Evolutionary conservation across 1,140 invertebrate genomes (phyloP).

Genomic region (Berghia stephanieae): DNA sequence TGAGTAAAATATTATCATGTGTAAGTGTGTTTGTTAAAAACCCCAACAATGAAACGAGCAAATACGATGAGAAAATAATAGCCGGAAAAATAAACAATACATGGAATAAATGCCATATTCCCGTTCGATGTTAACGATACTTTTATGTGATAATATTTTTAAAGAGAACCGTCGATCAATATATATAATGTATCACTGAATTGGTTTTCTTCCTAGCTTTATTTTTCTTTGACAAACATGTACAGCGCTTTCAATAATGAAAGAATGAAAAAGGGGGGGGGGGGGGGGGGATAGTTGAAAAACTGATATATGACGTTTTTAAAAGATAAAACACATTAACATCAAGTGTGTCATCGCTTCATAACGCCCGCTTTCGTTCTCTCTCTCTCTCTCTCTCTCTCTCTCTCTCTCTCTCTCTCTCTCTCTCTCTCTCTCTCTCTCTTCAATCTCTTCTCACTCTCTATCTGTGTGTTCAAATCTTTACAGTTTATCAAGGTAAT

Average conservation of each 20-base stretch:
- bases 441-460: background rate
- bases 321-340: background rate
- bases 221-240: background rate
- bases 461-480: background rate
- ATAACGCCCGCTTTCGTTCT: background rate
- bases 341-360: background rate
- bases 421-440: constrained; percentile 1
- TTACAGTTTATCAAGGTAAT: background rate
- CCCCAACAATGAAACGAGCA: too few relatives aligned
- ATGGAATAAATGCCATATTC: background rate
- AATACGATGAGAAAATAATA: too few relatives aligned
- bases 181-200: too few relatives aligned
- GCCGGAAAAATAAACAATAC: background rate
- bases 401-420: constrained; percentile 17
- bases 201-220: background rate
- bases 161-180: too few relatives aligned
- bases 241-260: background rate
- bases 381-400: background rate
- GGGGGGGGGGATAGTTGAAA: background rate
- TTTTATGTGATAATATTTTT: background rate
- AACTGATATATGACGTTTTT: background rate
- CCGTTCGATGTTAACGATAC: background rate
- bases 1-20: too few relatives aligned
- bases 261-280: background rate
- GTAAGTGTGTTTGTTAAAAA: too few relatives aligned